Evolutionary conservation across 2,113 vertebrate genomes (phyloP), one percentile per base, ranked within the genome.

Genomic region (Limnothrissa miodon): DNA sequence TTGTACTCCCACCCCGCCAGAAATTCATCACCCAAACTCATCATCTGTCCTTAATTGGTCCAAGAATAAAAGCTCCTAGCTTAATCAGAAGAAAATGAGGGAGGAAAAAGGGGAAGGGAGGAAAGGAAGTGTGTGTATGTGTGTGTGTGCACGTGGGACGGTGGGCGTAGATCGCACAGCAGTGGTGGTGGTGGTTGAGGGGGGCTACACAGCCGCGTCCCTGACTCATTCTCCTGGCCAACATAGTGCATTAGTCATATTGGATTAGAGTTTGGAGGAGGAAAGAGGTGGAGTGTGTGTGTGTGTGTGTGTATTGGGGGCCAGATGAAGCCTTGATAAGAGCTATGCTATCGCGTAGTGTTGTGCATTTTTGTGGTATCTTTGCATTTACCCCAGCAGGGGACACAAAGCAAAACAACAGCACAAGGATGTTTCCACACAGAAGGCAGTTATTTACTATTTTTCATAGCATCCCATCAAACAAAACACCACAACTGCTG

Each of bases 11-110:
- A 59, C 66, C 53, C 62, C 81, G 81, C 85, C 42, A 78, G 78
- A 83, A 81, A 82, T 85, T 92, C 93, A 93, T 95, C 92, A 92
- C 88, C 88, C 88, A 93, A 93, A 92, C 91, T 92, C 90, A 87
- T 93, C 93, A 93, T 91, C 82, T 74, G 87, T 53, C 80, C 84
- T 92, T 93, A 92, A 93, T 92, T 93, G 91, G 92, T 86, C 89
- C 89, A 86, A 90, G 89, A 91, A 88, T 91, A 90, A 92, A 88
- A 23, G 88, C 90, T 90, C 89, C 88, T 82, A 87, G 93, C 83
- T 83, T 87, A 84, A 86, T 85, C 83, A 84, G 83, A 82, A 87
- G 82, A 79, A 87, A 83, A 88, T 88, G 81, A 88, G 78, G n/a
- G 85, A 45, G 80, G 44, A 42, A 42, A 33, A 45, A 44, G 33